phyloP scores from a whole-genome alignment of 2,888 invertebrate genomes.

The Pycnomerus fuliginosus region DNA sequence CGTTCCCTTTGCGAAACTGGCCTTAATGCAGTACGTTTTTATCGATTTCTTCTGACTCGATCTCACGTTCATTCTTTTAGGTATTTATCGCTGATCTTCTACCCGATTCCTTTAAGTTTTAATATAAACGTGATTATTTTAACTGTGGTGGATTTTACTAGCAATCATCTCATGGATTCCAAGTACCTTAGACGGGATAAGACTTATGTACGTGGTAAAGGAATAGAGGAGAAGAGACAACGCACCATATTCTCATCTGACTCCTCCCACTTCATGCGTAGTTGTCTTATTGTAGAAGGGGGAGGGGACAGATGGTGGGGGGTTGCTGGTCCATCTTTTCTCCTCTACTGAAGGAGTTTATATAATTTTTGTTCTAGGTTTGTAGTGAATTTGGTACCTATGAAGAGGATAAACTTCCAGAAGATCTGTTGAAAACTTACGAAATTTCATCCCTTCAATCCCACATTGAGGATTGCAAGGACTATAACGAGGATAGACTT shows the following conservation, averaged over 20 bases:
- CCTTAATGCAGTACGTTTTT: conserved; percentile 23
- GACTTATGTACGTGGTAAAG: too few relatives aligned
- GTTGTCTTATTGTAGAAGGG: too few relatives aligned
- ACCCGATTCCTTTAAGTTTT: conserved; percentile 38
- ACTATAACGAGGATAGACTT: conserved; percentile 5
- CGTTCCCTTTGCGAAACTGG: conserved; percentile 13
- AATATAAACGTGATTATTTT: conserved; percentile 38
- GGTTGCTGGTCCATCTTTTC: too few relatives aligned
- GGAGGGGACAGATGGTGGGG: too few relatives aligned
- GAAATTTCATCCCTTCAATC: conserved; percentile 6
- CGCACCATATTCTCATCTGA: too few relatives aligned
- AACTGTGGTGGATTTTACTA: conserved; percentile 31
- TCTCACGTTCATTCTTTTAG: conserved; percentile 1
- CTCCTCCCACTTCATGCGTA: too few relatives aligned
- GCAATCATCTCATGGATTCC: conserved; percentile 35
- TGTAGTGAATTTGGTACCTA: conserved; percentile 41
- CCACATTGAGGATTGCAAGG: conserved; percentile 2
- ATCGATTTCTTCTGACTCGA: not conserved
- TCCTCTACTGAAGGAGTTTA: not conserved
- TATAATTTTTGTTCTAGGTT: conserved; percentile 32
- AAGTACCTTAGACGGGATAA: conserved; percentile 32
- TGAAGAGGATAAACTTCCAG: conserved; percentile 19
- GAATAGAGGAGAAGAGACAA: too few relatives aligned
- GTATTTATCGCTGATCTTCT: conserved; percentile 16
- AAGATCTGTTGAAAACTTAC: not conserved